These are phyloP conservation scores for Xestia c-nigrum DNA, from an alignment of 2,888 invertebrate genomes.

Conservation along the genomic window DNA sequence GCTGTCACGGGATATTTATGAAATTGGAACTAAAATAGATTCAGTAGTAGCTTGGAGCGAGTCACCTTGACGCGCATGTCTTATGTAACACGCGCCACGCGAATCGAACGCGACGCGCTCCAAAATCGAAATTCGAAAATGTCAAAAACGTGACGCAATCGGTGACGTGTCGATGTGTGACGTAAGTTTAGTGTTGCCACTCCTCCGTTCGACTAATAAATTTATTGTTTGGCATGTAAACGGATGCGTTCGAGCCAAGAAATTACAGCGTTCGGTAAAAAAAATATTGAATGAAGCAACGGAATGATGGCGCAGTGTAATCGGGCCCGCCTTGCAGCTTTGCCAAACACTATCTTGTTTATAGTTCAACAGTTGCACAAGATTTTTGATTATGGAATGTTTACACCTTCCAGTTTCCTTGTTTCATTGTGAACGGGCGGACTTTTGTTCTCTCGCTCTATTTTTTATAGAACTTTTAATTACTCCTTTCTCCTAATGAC, in stretches of 20 bases:
- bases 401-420: conserved; percentile 71
- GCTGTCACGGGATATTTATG: conserved; percentile 90
- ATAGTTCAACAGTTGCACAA: conserved; percentile 84
- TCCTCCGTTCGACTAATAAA: conserved; percentile 90
- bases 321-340: conserved; percentile 84
- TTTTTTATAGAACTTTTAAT: conserved; percentile 88
- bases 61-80: conserved; percentile 88
- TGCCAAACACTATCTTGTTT: conserved; percentile 87
- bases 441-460: conserved; percentile 70
- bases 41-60: conserved; percentile 87
- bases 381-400: conserved; percentile 77
- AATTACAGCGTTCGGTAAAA: conserved; percentile 90
- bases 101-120: conserved; percentile 76
- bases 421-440: conserved; percentile 57
- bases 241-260: conserved; percentile 91
- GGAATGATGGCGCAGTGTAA: conserved; percentile 88
- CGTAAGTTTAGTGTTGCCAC: conserved; percentile 87
- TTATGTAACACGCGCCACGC: conserved; percentile 82
- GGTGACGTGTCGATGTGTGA: conserved; percentile 86
- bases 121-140: conserved; percentile 82
- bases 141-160: conserved; percentile 83
- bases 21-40: conserved; percentile 90
- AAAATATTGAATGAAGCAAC: conserved; percentile 90
- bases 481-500: conserved; percentile 87
- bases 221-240: conserved; percentile 91